Conservation (phyloP, 2,113 vertebrate genomes). For the Solea solea region DNA sequence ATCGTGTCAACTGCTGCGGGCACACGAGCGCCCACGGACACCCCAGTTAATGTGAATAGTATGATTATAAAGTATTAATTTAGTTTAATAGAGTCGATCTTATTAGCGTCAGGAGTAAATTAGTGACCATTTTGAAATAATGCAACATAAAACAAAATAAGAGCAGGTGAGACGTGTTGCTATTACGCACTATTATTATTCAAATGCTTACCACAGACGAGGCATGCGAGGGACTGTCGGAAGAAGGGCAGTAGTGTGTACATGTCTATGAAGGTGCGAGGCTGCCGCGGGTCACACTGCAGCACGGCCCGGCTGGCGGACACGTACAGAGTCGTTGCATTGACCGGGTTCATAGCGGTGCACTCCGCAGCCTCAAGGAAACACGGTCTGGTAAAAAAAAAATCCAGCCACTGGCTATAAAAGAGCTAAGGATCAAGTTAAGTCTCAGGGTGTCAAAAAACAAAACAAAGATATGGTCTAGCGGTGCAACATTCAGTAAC, state of each 20-base stretch:
- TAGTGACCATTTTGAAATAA: neutral
- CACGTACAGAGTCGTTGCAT: conserved; percentile 94
- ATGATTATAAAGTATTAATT: neutral
- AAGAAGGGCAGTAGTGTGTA: conserved; percentile 94
- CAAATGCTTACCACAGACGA: conserved; percentile 90
- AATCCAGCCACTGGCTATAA: conserved; percentile 28
- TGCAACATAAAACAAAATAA: neutral
- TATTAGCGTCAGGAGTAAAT: neutral
- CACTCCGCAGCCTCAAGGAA: conserved; percentile 76
- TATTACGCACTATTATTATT: too few species aligned
- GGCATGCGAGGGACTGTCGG: conserved; percentile 93
- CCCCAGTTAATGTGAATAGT: conserved; percentile 26
- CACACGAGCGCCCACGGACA: conserved; percentile 43
- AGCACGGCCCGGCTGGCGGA: conserved; percentile 96
- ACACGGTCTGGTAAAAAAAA: conserved; percentile 30
- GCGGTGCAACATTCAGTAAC: conserved; percentile 29
- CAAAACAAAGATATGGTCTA: conserved; percentile 3
- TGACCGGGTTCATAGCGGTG: conserved; percentile 94
- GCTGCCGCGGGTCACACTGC: conserved; percentile 93
- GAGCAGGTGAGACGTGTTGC: neutral
- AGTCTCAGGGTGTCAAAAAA: conserved; percentile 17
- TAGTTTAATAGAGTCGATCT: neutral
- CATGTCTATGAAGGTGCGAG: conserved; percentile 89
- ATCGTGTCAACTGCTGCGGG: conserved; percentile 36
- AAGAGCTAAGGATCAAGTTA: conserved; percentile 18